Evolutionary conservation across 2,797 vertebrate genomes (phyloP).

Genomic region (Enteromius unitaeniatus): DNA sequence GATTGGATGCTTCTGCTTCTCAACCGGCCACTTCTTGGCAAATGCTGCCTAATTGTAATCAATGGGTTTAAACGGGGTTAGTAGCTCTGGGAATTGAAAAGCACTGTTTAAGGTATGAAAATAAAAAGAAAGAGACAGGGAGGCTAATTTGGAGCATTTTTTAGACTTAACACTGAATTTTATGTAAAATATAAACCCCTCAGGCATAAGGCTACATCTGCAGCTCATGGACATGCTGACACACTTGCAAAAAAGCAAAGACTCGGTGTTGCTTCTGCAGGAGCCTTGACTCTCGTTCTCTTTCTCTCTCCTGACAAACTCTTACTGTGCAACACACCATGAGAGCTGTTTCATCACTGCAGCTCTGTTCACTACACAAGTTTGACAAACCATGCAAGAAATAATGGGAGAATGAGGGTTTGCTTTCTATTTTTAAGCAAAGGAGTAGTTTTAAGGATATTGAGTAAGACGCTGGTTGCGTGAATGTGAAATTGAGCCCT

Average conservation of each 20-base stretch:
- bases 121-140: neutral
- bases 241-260: conserved; percentile 23
- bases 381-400: neutral
- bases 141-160: conserved; percentile 2
- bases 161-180: neutral
- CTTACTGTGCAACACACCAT: conserved; percentile 8
- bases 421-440: neutral
- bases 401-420: neutral
- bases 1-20: neutral
- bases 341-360: neutral
- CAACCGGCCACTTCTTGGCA: neutral
- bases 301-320: conserved; percentile 11
- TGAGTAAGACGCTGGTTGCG: neutral
- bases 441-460: neutral
- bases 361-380: neutral
- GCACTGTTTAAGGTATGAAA: neutral
- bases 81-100: conserved; percentile 7
- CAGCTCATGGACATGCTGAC: conserved; percentile 11
- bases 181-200: neutral
- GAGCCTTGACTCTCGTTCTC: neutral
- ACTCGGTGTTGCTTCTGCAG: neutral
- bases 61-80: conserved; percentile 40
- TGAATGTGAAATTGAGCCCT: too few species aligned
- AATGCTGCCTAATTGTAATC: conserved; percentile 25
- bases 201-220: neutral